A percentile compares a stretch with the other conserved stretches of the same genome.
phyloP scores from a whole-genome alignment of 2,797 vertebrate species.

The Kryptolebias ocellatus region DNA sequence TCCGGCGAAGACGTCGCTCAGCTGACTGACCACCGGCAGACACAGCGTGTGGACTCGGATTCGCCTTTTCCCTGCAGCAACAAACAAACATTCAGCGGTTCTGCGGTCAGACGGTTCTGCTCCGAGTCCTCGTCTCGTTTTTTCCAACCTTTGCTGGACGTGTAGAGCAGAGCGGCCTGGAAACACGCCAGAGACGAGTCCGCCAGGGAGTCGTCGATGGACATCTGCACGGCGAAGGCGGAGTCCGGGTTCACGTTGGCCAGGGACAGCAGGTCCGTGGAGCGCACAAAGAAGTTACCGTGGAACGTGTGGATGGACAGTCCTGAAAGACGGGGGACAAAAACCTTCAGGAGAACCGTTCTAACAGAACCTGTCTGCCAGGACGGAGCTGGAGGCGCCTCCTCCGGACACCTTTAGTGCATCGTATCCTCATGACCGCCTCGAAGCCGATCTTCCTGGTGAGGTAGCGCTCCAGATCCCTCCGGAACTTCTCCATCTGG shows the following conservation, averaged over 20 bases:
- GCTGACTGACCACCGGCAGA: constrained; percentile 92
- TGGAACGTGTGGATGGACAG: constrained; percentile 99
- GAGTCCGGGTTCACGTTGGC: constrained; percentile 98
- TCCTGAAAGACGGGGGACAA: constrained; percentile 73
- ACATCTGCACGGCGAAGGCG: constrained; percentile 96
- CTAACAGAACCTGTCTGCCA: no score
- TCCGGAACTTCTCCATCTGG: constrained; percentile 90
- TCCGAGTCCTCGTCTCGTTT: neutral
- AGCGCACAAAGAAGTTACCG: constrained; percentile 98
- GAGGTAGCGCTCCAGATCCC: constrained; percentile 93
- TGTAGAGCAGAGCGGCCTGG: constrained; percentile 96
- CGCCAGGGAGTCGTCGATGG: constrained; percentile 92
- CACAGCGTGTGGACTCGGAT: constrained; percentile 96
- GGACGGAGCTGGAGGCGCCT: no score
- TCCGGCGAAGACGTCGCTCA: constrained; percentile 92
- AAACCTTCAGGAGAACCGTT: neutral
- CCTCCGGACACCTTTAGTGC: constrained; percentile 90
- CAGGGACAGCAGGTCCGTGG: constrained; percentile 95
- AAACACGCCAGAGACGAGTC: constrained; percentile 96
- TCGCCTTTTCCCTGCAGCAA: constrained; percentile 88
- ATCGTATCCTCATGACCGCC: constrained; percentile 98
- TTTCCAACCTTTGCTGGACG: constrained; percentile 92
- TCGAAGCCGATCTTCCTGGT: constrained; percentile 97
- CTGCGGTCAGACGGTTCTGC: no score
- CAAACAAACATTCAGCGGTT: neutral